Conservation (phyloP, 2,888 invertebrate species). For the Trissolcus brochymenae region DNA sequence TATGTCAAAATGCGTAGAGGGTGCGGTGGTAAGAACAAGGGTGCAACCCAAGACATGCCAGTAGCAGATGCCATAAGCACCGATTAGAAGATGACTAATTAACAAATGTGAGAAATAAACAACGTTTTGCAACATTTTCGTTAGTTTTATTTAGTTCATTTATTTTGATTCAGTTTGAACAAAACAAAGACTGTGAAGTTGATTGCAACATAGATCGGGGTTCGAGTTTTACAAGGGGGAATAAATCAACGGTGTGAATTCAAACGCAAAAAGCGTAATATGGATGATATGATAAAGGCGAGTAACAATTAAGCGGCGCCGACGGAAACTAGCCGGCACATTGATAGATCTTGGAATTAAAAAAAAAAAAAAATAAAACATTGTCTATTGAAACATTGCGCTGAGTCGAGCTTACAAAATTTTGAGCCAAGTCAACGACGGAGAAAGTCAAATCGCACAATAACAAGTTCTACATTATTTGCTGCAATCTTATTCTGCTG, state of each 20-base stretch:
- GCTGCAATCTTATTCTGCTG: slow-evolving; percentile 11
- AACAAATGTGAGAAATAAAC: no score
- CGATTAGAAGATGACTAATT: slow-evolving; percentile 60
- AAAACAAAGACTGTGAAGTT: neutral
- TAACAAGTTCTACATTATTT: slow-evolving; percentile 27
- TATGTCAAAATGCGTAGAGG: slow-evolving; percentile 61
- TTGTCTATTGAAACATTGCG: slow-evolving; percentile 15
- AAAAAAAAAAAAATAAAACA: no score
- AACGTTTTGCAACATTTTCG: no score
- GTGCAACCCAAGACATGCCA: slow-evolving; percentile 58
- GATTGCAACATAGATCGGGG: neutral
- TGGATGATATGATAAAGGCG: slow-evolving; percentile 52
- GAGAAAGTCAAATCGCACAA: slow-evolving; percentile 41
- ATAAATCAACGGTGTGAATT: slow-evolving; percentile 24
- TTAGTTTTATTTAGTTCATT: no score
- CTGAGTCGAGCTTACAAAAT: slow-evolving; percentile 15
- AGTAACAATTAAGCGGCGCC: slow-evolving; percentile 40
- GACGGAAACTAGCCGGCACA: slow-evolving; percentile 51
- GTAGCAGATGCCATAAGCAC: slow-evolving; percentile 62
- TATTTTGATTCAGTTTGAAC: no score
- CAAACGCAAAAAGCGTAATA: slow-evolving; percentile 39
- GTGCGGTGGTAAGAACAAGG: slow-evolving; percentile 57
- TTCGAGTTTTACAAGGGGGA: no score
- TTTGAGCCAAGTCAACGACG: slow-evolving; percentile 14
- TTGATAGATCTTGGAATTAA: slow-evolving; percentile 50